Conservation (phyloP, 2,888 invertebrate species). For the Andrena haemorrhoa region DNA sequence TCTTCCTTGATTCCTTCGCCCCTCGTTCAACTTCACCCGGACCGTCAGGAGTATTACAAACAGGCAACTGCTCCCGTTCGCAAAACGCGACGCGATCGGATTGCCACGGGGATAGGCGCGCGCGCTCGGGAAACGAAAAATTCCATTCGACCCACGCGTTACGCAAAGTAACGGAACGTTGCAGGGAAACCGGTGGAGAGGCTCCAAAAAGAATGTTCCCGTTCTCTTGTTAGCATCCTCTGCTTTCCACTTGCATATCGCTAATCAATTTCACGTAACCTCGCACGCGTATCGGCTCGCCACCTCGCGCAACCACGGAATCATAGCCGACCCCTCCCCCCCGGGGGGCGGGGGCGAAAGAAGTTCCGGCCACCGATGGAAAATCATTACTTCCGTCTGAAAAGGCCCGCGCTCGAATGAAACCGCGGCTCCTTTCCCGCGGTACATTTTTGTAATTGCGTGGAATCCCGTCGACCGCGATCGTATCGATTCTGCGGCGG, state of each 20-base stretch:
- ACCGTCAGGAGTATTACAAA: too few relatives aligned
- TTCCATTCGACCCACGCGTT: too few relatives aligned
- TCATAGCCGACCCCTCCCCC: not conserved
- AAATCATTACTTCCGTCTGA: constrained; percentile 4
- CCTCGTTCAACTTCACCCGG: too few relatives aligned
- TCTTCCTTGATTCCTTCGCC: too few relatives aligned
- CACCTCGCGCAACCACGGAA: not conserved
- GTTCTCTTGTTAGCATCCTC: constrained; percentile 3
- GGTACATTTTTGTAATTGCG: constrained; percentile 39
- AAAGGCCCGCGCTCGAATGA: constrained; percentile 12
- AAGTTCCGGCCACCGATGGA: constrained; percentile 5
- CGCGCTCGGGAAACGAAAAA: too few relatives aligned
- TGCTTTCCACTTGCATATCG: not conserved
- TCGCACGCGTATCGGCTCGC: not conserved
- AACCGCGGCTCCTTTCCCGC: constrained; percentile 4
- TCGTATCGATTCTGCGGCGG: constrained; percentile 40
- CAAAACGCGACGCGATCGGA: too few relatives aligned
- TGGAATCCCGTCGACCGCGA: constrained; percentile 30
- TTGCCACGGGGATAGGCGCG: too few relatives aligned
- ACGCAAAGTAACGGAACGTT: too few relatives aligned
- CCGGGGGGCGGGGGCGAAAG: not conserved
- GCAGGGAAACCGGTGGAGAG: not conserved
- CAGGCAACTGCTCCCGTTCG: too few relatives aligned
- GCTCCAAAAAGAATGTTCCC: not conserved
- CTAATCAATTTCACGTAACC: constrained; percentile 29